Evolutionary conservation across 2,888 invertebrate species (phyloP), one percentile per base, ranked within the genome.

Genomic region (Pyrgus malvae): DNA sequence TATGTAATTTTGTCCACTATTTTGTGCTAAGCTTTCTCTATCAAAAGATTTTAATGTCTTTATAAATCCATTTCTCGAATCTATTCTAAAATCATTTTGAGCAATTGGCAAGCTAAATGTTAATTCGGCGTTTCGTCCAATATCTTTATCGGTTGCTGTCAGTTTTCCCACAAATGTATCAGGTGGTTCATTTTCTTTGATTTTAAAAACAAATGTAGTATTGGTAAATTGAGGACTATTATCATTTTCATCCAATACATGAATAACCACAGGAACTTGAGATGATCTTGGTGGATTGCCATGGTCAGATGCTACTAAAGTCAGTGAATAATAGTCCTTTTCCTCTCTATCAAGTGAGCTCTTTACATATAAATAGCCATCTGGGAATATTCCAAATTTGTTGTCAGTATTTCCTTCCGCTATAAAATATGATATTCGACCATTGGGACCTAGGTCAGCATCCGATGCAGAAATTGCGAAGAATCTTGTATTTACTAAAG

Each of bases 181-280:
- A 0, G 95, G 93, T 1, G 96, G 95, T 62, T 96, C 95, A 79
- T 97, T 97, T 85, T 98, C 97, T 48, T 95, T 93, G 12, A 99
- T 93, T 77, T 94, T 95, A 75, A 98, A 98, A 56, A 95, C 94
- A 81, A 99, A 99, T 11, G 96, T 96, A 23, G 94, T 93, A 68
- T 98, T 97, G 2, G 95, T 94, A 82, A 99, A 99, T 75, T 95
- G 93, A 0, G 99, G 99, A 23, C 95, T 93, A 79, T 98, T 98
- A 83, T 99, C 99, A 81, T 99, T 99, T 85, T 98, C 98, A 84
- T 99, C 99, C 59, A 97, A 94, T 16, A 99, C 94, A 74, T 98
- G 97, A 59, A 99, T 95, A 12, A 98, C 96, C 1, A 99, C 95
- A 5, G 97, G 97, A 2, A 97, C 98, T 44, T 95, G 92, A 0